Evolutionary conservation across 2,888 invertebrate genomes (phyloP).

Genomic region (Stenchaetothrips biformis): DNA sequence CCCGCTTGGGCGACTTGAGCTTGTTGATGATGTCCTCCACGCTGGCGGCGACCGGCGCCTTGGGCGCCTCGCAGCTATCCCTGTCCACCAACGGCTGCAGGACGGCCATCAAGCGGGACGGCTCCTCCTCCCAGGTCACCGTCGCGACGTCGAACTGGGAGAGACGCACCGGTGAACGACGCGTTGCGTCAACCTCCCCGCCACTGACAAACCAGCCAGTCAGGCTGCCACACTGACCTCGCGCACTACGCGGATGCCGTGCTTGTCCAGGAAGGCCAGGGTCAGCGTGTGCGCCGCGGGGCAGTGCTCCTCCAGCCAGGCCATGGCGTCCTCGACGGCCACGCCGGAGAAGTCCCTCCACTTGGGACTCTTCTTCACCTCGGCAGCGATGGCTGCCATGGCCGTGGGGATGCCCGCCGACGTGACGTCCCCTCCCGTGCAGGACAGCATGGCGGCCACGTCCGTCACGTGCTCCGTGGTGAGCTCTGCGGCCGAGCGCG

Average conservation of each 20-base stretch:
- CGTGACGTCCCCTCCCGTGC: constrained; percentile 42
- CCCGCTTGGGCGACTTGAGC: background rate
- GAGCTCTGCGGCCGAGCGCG: constrained; percentile 50
- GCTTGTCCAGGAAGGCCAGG: constrained; percentile 56
- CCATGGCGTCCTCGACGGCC: constrained; percentile 49
- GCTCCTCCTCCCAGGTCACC: constrained; percentile 62
- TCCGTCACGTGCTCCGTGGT: constrained; percentile 62
- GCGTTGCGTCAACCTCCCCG: no score
- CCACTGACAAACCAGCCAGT: no score
- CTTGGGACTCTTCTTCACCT: constrained; percentile 44
- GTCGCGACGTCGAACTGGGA: constrained; percentile 62
- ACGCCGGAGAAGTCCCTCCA: constrained; percentile 50
- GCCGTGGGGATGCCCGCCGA: constrained; percentile 68
- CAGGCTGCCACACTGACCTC: constrained; percentile 49
- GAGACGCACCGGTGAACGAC: no score
- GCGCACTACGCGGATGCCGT: constrained; percentile 65
- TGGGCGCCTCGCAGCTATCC: constrained; percentile 10
- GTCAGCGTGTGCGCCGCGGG: constrained; percentile 51
- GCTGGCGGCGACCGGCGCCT: background rate
- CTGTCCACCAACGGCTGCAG: constrained; percentile 50
- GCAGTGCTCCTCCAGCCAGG: constrained; percentile 57
- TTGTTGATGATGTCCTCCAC: background rate
- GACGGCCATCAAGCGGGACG: constrained; percentile 56
- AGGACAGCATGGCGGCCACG: constrained; percentile 61
- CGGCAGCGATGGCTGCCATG: constrained; percentile 43